These are phyloP conservation scores for Xestia sexstrigata DNA, from an alignment of 2,888 invertebrate genomes.

Conservation along the genomic window DNA sequence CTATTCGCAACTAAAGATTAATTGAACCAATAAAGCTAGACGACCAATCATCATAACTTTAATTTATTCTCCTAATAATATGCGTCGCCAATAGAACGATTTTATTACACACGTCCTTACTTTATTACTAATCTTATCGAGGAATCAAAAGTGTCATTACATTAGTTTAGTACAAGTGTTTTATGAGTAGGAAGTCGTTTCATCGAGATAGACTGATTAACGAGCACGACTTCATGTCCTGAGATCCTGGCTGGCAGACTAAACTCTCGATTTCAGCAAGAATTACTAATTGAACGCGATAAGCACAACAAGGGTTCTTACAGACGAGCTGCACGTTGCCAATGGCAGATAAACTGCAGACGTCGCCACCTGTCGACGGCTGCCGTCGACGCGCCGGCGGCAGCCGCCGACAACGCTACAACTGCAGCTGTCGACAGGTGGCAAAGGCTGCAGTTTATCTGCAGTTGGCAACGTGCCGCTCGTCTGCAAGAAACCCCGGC, in stretches of 20 bases:
- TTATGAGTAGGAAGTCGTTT: conserved; percentile 53
- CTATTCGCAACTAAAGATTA: conserved; percentile 42
- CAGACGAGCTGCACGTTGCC: too few relatives aligned
- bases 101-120: conserved; percentile 50
- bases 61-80: conserved; percentile 45
- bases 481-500: too few relatives aligned
- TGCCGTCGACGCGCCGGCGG: too few relatives aligned
- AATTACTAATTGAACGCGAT: not conserved
- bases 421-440: too few relatives aligned
- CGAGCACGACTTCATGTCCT: not conserved
- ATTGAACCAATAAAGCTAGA: conserved; percentile 53
- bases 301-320: too few relatives aligned
- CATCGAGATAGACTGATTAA: conserved; percentile 29
- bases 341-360: too few relatives aligned
- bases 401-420: too few relatives aligned
- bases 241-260: not conserved
- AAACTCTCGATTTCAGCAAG: not conserved
- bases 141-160: conserved; percentile 46
- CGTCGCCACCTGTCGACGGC: too few relatives aligned
- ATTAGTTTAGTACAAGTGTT: conserved; percentile 43
- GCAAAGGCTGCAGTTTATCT: too few relatives aligned
- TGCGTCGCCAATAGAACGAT: conserved; percentile 38
- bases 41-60: conserved; percentile 57
- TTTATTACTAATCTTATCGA: conserved; percentile 49
- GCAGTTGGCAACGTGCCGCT: too few relatives aligned